Percentiles rank a stretch among this genome's conserved stretches.
phyloP scores from a whole-genome alignment of 2,888 invertebrate genomes.

The Cantharis rustica region DNA sequence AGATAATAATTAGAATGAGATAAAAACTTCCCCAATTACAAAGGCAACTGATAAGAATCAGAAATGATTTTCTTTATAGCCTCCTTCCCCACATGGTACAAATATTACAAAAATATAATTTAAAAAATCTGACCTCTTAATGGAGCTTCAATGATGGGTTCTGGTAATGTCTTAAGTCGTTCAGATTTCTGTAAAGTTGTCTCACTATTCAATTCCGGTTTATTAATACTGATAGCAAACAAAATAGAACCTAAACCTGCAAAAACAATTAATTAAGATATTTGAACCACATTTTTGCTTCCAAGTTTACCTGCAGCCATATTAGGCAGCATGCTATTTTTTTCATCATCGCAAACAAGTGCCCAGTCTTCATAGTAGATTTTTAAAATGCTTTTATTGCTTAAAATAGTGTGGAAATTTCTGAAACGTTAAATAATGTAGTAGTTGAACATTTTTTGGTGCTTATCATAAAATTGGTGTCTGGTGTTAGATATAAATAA shows the following conservation, averaged over 20 bases:
- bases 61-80: background rate
- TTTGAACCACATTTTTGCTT: background rate
- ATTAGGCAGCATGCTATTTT: conserved; percentile 77
- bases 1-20: background rate
- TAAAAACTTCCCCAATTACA: background rate
- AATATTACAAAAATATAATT: background rate
- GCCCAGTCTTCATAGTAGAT: conserved; percentile 88
- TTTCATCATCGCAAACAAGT: conserved; percentile 79
- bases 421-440: conserved; percentile 50
- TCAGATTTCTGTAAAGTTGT: conserved; percentile 57
- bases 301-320: conserved; percentile 77
- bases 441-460: background rate
- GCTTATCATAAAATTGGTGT: background rate
- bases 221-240: conserved; percentile 92
- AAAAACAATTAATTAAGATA: conserved; percentile 13
- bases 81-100: background rate
- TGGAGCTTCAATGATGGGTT: conserved; percentile 75
- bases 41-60: background rate
- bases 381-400: conserved; percentile 64
- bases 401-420: conserved; percentile 76
- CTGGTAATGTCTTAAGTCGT: conserved; percentile 54
- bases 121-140: conserved; percentile 58
- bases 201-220: conserved; percentile 74
- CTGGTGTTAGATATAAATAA: background rate
- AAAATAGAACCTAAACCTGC: conserved; percentile 84